phyloP scores from a whole-genome alignment of 1,140 invertebrate species.

The Globodera rostochiensis region DNA sequence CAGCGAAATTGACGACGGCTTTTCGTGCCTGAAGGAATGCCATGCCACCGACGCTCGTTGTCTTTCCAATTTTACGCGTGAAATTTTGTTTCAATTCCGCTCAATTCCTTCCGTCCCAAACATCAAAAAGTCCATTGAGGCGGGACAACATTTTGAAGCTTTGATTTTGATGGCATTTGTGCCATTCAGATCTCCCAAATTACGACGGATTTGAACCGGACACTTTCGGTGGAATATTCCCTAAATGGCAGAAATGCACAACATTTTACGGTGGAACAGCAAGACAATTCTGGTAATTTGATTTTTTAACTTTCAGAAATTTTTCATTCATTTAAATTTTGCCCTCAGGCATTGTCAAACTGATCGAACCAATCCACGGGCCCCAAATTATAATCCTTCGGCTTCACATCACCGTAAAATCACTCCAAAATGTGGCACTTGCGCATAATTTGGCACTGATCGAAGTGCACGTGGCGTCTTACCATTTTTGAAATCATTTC shows the following conservation, averaged over 20 bases:
- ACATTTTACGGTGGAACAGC: constrained; percentile 36
- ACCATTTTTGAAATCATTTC: constrained; percentile 17
- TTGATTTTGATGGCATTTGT: neutral
- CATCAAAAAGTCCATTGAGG: constrained; percentile 30
- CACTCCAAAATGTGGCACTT: constrained; percentile 22
- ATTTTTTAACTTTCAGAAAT: neutral
- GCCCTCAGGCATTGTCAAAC: constrained; percentile 31
- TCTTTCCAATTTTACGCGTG: constrained; percentile 56
- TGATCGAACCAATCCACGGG: constrained; percentile 23
- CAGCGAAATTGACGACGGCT: constrained; percentile 63
- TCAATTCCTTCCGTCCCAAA: constrained; percentile 43
- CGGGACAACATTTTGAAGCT: neutral
- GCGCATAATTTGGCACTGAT: constrained; percentile 41
- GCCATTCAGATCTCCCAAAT: constrained; percentile 34
- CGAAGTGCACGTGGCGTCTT: constrained; percentile 24
- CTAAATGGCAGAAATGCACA: constrained; percentile 24
- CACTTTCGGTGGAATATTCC: constrained; percentile 36
- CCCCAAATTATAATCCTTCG: constrained; percentile 7
- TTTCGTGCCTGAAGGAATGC: constrained; percentile 63
- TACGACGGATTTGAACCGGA: constrained; percentile 27
- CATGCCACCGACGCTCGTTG: constrained; percentile 46
- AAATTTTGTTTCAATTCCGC: constrained; percentile 65
- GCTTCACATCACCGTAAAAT: constrained; percentile 30
- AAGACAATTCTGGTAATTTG: constrained; percentile 36
- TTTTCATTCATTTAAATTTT: constrained; percentile 15